phyloP scores from a whole-genome alignment of 2,797 vertebrate genomes.

The Discoglossus pictus region DNA sequence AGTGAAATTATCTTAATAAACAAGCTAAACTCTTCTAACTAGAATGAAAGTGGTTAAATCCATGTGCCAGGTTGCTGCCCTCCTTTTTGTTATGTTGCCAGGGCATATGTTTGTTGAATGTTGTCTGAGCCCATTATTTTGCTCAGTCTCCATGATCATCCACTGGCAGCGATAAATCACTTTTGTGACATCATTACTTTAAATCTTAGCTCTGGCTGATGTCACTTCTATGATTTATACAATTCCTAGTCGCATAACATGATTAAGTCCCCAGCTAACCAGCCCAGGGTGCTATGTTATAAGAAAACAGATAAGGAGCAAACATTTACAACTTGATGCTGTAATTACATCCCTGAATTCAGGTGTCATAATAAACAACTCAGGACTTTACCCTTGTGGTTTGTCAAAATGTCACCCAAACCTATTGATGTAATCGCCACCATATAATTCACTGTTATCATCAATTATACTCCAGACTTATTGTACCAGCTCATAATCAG shows the following conservation, averaged over 20 bases:
- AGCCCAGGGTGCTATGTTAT: constrained; percentile 16
- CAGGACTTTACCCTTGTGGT: constrained; percentile 25
- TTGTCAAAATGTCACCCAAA: constrained; percentile 30
- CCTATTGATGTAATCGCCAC: constrained; percentile 18
- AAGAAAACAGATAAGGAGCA: constrained; percentile 17
- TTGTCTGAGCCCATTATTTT: constrained; percentile 14
- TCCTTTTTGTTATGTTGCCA: neutral
- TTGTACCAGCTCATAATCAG: constrained; percentile 18
- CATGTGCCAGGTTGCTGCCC: neutral
- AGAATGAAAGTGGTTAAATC: neutral
- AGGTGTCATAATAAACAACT: constrained; percentile 33
- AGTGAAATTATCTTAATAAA: neutral
- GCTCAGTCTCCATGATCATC: constrained; percentile 22
- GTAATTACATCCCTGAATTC: constrained; percentile 33
- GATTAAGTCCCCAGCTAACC: constrained; percentile 34
- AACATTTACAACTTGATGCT: constrained; percentile 18
- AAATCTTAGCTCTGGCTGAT: constrained; percentile 35
- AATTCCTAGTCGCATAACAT: constrained; percentile 21
- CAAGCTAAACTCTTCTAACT: neutral
- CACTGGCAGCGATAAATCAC: constrained; percentile 26
- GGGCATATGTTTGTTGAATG: constrained; percentile 11
- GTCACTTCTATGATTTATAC: constrained; percentile 45
- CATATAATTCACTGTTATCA: constrained; percentile 15
- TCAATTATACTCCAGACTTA: constrained; percentile 18
- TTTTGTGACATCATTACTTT: constrained; percentile 49